These are phyloP conservation scores for Neodiprion fabricii DNA, from an alignment of 1,140 invertebrate genomes.

Conservation along the genomic window DNA sequence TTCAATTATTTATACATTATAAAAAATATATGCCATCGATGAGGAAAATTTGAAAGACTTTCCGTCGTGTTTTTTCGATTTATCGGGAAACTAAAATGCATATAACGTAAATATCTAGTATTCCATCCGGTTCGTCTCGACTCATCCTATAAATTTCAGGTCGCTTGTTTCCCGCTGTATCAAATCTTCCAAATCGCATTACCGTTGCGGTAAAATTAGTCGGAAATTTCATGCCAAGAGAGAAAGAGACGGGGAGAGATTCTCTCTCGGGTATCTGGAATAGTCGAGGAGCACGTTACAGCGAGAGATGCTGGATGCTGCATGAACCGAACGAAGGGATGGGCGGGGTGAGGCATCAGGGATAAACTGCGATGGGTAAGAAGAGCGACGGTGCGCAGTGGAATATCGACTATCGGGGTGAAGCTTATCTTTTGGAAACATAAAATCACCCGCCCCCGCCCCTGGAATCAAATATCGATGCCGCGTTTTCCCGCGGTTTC, in stretches of 20 bases:
- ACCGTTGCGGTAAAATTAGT: neutral
- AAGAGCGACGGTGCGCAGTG: conserved; percentile 1
- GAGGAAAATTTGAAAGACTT: too few relatives aligned
- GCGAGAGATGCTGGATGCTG: too few relatives aligned
- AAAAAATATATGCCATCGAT: too few relatives aligned
- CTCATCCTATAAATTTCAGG: neutral
- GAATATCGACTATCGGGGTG: neutral
- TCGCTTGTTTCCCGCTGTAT: neutral
- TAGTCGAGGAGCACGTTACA: too few relatives aligned
- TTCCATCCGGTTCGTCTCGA: too few relatives aligned
- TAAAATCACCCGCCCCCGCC: neutral
- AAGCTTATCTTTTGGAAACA: conserved; percentile 7
- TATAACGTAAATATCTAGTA: too few relatives aligned
- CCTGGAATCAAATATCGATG: neutral
- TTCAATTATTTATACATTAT: too few relatives aligned
- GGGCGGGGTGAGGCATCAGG: neutral
- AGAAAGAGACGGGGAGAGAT: too few relatives aligned
- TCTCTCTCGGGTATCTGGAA: too few relatives aligned
- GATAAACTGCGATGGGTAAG: neutral
- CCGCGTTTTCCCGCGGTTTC: neutral
- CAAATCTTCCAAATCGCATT: neutral
- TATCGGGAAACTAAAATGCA: too few relatives aligned
- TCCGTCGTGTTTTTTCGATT: too few relatives aligned
- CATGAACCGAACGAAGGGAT: neutral
- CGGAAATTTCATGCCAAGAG: neutral